Conservation (phyloP, 2,888 invertebrate genomes). For the Ornithoptera alexandrae region DNA sequence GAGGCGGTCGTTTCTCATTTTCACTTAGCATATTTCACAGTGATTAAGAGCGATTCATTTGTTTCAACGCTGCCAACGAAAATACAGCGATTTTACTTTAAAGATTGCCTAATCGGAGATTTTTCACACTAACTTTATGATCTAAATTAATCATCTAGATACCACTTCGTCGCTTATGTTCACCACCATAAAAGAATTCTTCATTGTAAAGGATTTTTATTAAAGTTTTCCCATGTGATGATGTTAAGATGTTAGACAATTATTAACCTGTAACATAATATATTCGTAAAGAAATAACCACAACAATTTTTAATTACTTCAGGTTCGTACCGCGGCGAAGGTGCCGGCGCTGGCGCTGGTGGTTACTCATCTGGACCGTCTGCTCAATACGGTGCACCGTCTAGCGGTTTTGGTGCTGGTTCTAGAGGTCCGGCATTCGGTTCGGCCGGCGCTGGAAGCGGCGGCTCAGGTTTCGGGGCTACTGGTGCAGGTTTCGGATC, state of each 20-base stretch:
- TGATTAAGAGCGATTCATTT: not conserved
- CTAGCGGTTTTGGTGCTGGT: slow-evolving; percentile 41
- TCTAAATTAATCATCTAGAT: too few species aligned
- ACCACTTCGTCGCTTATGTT: too few species aligned
- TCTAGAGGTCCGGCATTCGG: slow-evolving; percentile 32
- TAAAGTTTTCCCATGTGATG: too few species aligned
- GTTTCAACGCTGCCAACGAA: not conserved
- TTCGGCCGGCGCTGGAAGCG: slow-evolving; percentile 32
- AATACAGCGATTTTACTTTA: not conserved
- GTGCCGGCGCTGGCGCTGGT: slow-evolving; percentile 48
- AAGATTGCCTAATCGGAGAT: not conserved
- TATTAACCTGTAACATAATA: too few species aligned
- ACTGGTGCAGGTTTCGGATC: slow-evolving; percentile 33
- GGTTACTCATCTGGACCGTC: slow-evolving; percentile 40
- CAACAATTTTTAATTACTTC: slow-evolving; percentile 32
- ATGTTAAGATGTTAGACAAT: too few species aligned
- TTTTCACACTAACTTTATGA: not conserved
- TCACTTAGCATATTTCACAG: slow-evolving; percentile 27
- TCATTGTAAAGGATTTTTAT: too few species aligned
- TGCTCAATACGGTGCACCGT: slow-evolving; percentile 40
- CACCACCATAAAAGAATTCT: too few species aligned
- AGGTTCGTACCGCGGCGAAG: slow-evolving; percentile 74
- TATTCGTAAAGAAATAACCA: too few species aligned
- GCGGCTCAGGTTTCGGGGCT: slow-evolving; percentile 32
- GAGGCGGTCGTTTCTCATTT: slow-evolving; percentile 21